Base-by-base conservation (phyloP, 1,140 invertebrate species). In the Popillia japonica region DNA sequence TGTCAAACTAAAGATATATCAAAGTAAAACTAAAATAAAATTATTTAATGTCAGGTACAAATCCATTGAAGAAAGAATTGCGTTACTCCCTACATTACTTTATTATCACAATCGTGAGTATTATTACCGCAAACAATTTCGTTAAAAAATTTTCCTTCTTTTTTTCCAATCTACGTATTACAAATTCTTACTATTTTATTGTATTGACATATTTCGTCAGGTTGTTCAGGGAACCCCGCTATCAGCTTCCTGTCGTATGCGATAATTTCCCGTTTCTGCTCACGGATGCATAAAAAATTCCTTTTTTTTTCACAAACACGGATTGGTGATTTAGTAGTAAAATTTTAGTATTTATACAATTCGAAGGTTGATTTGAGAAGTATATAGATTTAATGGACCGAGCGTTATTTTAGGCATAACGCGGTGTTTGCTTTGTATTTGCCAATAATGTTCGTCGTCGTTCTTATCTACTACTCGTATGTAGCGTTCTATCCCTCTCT, bases 311-410 rank as follows among this genome's bases (percentile, higher is more conserved):
- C 17, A 55, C 9, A 55, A 68, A n/a, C n/a, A n/a, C 6, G 22
- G 10, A 68, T 20, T 68, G n/a, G 11, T 34, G 61, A 22, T 68
- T 68, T 68, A 68, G n/a, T 34, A 34, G 6, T 55, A 14, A 27
- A 68, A 68, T 27, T 68, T 68, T 68, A 68, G 10, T 27, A 68
- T 68, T 68, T 68, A 68, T 48, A 34, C 27, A 48, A 48, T 34
- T 68, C 27, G 61, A 68, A 68, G 61, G 61, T 68, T 68, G 22
- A 68, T 23, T 68, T 68, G 20, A 55, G 48, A 68, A 27, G 61
- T 34, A 22, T 68, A 6, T 68, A 23, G 61, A 34, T 27, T 68
- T 68, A 68, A 68, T 68, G 6, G 61, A n/a, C 14, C 7, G 27
- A 68, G 14, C 61, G 61, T 68, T 68, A 68, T 27, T 68, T 68